A percentile compares a stretch with the other conserved stretches of the same genome.
Conservation (phyloP, 2,888 invertebrate genomes). For the Cylloceria caligata region DNA sequence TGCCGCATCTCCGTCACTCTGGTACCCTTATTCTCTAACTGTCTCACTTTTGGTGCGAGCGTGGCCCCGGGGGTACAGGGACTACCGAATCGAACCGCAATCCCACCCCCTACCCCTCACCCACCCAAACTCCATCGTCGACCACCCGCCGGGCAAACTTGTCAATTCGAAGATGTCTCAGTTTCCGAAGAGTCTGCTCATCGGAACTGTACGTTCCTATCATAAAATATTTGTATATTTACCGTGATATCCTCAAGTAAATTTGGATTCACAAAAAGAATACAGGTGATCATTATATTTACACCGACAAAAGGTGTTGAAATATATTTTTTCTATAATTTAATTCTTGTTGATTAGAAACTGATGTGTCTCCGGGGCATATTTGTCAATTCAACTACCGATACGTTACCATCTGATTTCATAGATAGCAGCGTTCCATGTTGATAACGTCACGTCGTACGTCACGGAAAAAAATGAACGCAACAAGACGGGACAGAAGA, state of each 20-base stretch:
- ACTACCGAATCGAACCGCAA: constrained; percentile 82
- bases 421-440: not conserved
- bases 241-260: not conserved
- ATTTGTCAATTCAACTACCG: not conserved
- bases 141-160: constrained; percentile 64
- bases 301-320: not conserved
- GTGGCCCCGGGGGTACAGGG: constrained; percentile 77
- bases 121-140: constrained; percentile 34
- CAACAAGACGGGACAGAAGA: constrained; percentile 62
- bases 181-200: constrained; percentile 11
- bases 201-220: not conserved
- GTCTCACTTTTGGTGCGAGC: constrained; percentile 46
- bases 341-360: not conserved
- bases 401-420: not conserved
- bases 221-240: not conserved
- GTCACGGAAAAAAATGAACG: constrained; percentile 45
- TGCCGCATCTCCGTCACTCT: constrained; percentile 81
- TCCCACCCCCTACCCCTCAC: constrained; percentile 69
- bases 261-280: not conserved
- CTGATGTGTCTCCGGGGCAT: not conserved
- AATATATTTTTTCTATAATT: not conserved
- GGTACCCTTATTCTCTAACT: constrained; percentile 69
- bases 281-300: not conserved
- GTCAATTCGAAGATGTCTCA: constrained; percentile 66
- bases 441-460: not conserved